Percentiles rank a stretch among this genome's conserved stretches.
Evolutionary conservation across 1,140 invertebrate genomes (phyloP).

Genomic region (Neomicropteryx cornuta): DNA sequence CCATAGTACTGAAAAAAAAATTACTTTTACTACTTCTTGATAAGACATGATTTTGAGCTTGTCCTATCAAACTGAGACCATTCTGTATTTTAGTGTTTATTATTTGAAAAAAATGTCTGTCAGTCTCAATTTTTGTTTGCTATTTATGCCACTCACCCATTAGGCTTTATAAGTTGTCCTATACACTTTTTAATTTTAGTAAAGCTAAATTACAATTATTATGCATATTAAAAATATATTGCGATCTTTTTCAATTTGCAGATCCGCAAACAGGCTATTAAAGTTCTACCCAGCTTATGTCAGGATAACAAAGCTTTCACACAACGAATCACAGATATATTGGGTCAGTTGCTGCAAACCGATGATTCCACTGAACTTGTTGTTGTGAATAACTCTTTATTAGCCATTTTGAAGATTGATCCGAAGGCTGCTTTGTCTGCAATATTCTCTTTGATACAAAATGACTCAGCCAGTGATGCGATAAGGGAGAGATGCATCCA

Average conservation of each 20-base stretch:
- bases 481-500: constrained; percentile 81
- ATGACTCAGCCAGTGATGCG: constrained; percentile 55
- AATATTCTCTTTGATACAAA: constrained; percentile 79
- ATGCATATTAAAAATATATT: not conserved
- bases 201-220: not conserved
- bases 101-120: too few relatives aligned
- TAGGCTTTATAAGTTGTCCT: not conserved
- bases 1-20: too few relatives aligned
- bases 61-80: too few relatives aligned
- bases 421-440: constrained; percentile 64
- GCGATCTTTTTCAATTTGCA: constrained; percentile 29
- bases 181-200: not conserved
- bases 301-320: constrained; percentile 77
- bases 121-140: not conserved
- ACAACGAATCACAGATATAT: constrained; percentile 80
- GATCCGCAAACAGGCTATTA: constrained; percentile 93
- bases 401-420: constrained; percentile 47
- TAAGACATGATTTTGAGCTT: too few relatives aligned
- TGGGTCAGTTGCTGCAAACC: constrained; percentile 80
- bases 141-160: not conserved
- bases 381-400: constrained; percentile 59
- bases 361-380: constrained; percentile 73
- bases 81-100: too few relatives aligned
- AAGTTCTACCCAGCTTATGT: constrained; percentile 80
- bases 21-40: too few relatives aligned